phyloP scores from a whole-genome alignment of 2,113 vertebrate genomes.

The Sinocyclocheilus grahami region DNA sequence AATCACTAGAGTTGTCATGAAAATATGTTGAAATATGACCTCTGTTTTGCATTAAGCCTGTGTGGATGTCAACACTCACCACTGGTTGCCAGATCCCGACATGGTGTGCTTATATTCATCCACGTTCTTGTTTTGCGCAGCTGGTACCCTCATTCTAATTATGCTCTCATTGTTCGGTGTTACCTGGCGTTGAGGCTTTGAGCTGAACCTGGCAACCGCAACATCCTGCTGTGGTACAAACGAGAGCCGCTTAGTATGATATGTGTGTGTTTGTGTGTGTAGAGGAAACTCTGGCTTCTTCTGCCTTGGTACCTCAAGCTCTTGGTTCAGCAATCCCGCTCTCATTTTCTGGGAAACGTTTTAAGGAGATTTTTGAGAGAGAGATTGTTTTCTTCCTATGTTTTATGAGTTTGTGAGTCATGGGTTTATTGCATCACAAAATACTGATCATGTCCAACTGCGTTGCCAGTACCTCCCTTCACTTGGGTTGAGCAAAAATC shows the following conservation, averaged over 20 bases:
- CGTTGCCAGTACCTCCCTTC: constrained; percentile 30
- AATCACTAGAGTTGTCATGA: constrained; percentile 4
- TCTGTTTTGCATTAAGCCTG: constrained; percentile 1
- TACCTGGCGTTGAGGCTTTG: constrained; percentile 62
- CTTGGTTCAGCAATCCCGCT: constrained; percentile 21
- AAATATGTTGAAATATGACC: neutral
- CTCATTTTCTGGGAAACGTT: constrained; percentile 30
- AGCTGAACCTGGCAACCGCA: constrained; percentile 48
- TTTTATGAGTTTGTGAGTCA: constrained; percentile 47
- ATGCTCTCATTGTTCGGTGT: constrained; percentile 67
- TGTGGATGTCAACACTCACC: constrained; percentile 9
- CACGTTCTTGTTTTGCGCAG: constrained; percentile 52
- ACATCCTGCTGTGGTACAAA: constrained; percentile 1
- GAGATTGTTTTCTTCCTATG: constrained; percentile 45
- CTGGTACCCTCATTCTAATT: constrained; percentile 74
- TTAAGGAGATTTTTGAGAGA: constrained; percentile 28
- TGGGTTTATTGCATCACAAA: constrained; percentile 43
- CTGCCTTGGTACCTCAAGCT: constrained; percentile 12
- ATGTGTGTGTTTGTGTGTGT: constrained; percentile 1
- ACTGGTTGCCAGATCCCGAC: constrained; percentile 55
- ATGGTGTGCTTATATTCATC: constrained; percentile 53
- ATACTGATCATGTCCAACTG: constrained; percentile 38
- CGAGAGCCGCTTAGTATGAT: neutral
- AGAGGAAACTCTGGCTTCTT: constrained; percentile 24
- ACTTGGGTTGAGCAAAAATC: constrained; percentile 21